Base-by-base conservation (phyloP, 2,797 vertebrate species). In the Anabacerthia variegaticeps region DNA sequence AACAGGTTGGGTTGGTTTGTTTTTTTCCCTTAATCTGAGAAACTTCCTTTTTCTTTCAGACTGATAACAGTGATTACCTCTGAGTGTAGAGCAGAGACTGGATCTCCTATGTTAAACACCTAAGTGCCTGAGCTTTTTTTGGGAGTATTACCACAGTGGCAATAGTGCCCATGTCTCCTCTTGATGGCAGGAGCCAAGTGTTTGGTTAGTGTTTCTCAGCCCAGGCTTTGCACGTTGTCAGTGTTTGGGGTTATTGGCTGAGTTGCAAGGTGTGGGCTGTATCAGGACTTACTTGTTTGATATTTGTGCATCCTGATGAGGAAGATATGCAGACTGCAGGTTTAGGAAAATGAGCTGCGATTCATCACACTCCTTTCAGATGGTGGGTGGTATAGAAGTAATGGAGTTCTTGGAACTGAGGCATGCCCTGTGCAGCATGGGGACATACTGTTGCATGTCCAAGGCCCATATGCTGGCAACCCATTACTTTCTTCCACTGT, bases 1-100 rank as follows among this genome's bases (percentile, higher is more conserved):
- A 76, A 59, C 34, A 71, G 30, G 22, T 76, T 27, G 14, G 4
- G 10, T 28, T 7, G 0, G 10, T 30, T 62, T 15, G 51, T 48
- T 67, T 84, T 77, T n/a, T 34, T 7, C 8, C 14, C 18, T 89
- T 69, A 37, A 67, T 72, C 36, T 79, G 61, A 77, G 81, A 41
- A 87, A 71, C 62, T 91, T 79, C 37, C 18, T 36, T 90, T 93
- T 85, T 23, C 68, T 72, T 93, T 83, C 76, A 77, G 85, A 14
- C 22, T 84, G 88, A 8, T 73, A 58, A n/a, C 11, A 56, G 62
- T 67, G 74, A 93, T 96, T 94, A 65, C 20, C 28, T 79, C 74
- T 51, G 56, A 88, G 28, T 28, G n/a, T 10, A 24, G 44, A 63
- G 39, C 20, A 32, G 86, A 66, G 52, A 39, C 27, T 71, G 76